Evolutionary conservation across 2,113 vertebrate genomes (phyloP).

Genomic region (Ceratotherium simum): DNA sequence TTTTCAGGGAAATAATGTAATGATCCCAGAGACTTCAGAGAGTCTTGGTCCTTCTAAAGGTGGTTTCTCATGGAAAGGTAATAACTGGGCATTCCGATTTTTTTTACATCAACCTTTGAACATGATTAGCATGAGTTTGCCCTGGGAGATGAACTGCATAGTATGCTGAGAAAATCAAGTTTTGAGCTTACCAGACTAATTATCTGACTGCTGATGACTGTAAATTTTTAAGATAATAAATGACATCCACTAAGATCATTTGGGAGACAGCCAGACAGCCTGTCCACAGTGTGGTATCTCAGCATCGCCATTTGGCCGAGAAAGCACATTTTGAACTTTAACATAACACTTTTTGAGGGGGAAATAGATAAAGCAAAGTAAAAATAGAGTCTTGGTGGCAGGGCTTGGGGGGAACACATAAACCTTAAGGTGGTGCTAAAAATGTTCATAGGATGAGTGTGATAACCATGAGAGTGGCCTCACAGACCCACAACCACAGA

Average conservation of each 20-base stretch:
- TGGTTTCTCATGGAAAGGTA: neutral
- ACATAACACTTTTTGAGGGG: neutral
- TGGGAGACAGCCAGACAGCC: neutral
- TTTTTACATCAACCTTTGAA: neutral
- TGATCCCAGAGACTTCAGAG: neutral
- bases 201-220: neutral
- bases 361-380: neutral
- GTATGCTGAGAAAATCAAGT: conserved; percentile 3
- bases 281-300: neutral
- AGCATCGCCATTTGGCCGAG: neutral
- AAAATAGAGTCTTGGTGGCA: neutral
- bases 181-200: neutral
- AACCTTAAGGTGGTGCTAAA: neutral
- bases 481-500: neutral
- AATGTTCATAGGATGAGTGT: neutral
- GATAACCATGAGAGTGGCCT: neutral
- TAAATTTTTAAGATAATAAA: conserved; percentile 19
- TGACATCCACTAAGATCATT: neutral
- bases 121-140: neutral
- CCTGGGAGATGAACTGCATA: neutral
- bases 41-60: neutral
- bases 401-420: neutral
- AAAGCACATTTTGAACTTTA: neutral
- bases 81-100: neutral
- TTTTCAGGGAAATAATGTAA: neutral